These are phyloP conservation scores for Cenopis cana DNA, from an alignment of 2,888 invertebrate genomes.

Conservation along the genomic window DNA sequence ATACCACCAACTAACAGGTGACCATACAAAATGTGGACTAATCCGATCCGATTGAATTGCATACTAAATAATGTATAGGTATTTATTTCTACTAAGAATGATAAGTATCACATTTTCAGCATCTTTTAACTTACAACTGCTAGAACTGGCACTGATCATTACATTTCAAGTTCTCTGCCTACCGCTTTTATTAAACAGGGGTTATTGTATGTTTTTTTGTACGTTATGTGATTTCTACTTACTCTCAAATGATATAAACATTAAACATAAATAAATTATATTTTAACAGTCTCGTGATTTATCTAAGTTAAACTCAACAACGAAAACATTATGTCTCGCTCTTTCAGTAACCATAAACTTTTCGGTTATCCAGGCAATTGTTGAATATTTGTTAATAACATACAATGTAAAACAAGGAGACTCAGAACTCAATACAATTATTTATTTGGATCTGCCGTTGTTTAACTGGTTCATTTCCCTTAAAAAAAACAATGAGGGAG, in stretches of 20 bases:
- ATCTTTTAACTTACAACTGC: too few relatives aligned
- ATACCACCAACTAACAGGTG: too few relatives aligned
- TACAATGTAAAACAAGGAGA: conserved; percentile 35
- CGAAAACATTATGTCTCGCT: conserved; percentile 17
- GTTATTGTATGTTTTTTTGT: too few relatives aligned
- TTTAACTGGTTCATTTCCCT: conserved; percentile 14
- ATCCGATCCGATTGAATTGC: too few relatives aligned
- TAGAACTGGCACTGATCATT: too few relatives aligned
- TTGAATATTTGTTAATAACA: conserved; percentile 16
- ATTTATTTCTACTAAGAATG: too few relatives aligned
- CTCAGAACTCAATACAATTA: conserved; percentile 14
- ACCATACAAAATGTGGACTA: too few relatives aligned
- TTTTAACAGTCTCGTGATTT: not conserved
- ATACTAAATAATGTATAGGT: too few relatives aligned
- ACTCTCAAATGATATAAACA: not conserved
- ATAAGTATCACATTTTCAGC: too few relatives aligned
- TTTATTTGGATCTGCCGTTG: conserved; percentile 13
- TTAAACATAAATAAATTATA: not conserved
- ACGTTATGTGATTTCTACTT: not conserved
- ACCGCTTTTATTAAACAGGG: too few relatives aligned
- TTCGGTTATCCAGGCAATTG: conserved; percentile 3
- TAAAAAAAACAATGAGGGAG: conserved; percentile 5
- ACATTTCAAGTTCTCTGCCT: too few relatives aligned
- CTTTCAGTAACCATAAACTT: conserved; percentile 5
- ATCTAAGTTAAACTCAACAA: not conserved